Evolutionary conservation across 2,113 vertebrate genomes (phyloP), one percentile per base, ranked within the genome.

Genomic region (Ceyx margarethae): DNA sequence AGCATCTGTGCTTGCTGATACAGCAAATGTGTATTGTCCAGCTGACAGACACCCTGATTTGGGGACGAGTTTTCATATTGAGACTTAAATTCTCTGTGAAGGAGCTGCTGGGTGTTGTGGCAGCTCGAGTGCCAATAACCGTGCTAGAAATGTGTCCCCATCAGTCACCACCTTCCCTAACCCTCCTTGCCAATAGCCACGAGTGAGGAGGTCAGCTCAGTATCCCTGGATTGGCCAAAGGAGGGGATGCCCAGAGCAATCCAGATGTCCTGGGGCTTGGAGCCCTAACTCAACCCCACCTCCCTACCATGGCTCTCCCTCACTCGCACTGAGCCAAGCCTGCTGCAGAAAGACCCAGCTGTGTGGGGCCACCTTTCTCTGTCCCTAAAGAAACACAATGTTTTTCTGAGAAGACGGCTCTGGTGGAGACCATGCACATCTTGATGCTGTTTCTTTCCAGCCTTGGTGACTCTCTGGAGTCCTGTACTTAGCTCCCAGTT

Each of bases 171-270:
- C 11, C 50, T 68, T 43, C 74, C 43, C 58, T 54, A 10, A 31
- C 15, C 48, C 23, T 60, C 76, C 45, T n/a, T 62, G 43, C 26
- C 53, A 25, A n/a, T 15, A 51, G 10, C 57, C 62, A 29, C 21
- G 17, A 42, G 29, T 1, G 18, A 71, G 22, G 0, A 0, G 57
- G 43, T 35, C 3, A 0, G 26, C 20, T 69, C 61, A 33, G 35
- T 4, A 28, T 15, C 31, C 31, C 68, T 28, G 48, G 45, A n/a
- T 0, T 16, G 77, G 58, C 48, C 43, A 33, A 40, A 72, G 62
- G 37, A 80, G 16, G 20, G 46, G 20, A 45, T 15, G 18, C 14
- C 68, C 12, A 14, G 61, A 43, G 35, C 42, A 66, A 43, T 18
- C 60, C 72, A 72, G 13, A 10, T 58, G 46, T 57, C 28, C 20